Conservation (phyloP, 2,888 invertebrate species). For the Leucozona laternaria region DNA sequence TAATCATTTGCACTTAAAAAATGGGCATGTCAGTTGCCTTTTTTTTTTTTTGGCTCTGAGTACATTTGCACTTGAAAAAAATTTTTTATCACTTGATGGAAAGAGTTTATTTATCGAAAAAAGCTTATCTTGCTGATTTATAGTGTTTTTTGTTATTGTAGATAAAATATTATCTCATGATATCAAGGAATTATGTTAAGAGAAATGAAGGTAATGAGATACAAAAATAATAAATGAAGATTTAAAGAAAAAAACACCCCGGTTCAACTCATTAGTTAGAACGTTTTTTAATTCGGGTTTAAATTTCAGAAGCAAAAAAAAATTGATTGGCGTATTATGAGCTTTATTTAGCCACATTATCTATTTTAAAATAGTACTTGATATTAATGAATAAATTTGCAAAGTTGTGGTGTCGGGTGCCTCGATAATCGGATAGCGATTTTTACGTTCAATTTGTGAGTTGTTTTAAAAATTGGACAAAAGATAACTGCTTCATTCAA, state of each 20-base stretch:
- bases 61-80: constrained; percentile 39
- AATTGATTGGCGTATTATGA: neutral
- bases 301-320: neutral
- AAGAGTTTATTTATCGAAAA: neutral
- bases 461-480: too few relatives aligned
- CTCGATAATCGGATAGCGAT: too few relatives aligned
- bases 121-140: constrained; percentile 38
- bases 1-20: constrained; percentile 33
- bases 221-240: neutral
- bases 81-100: constrained; percentile 23
- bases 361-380: too few relatives aligned
- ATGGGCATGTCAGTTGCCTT: neutral
- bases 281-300: neutral
- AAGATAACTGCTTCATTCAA: too few relatives aligned
- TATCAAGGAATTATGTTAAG: neutral
- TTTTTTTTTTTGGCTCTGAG: neutral
- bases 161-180: constrained; percentile 10
- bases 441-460: too few relatives aligned
- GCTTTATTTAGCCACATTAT: too few relatives aligned
- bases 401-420: too few relatives aligned
- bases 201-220: neutral
- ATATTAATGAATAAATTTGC: too few relatives aligned
- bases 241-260: neutral
- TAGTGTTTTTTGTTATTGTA: neutral
- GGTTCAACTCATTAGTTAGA: neutral